Conservation (phyloP, 2,797 vertebrate genomes). For the Lithobates pipiens region DNA sequence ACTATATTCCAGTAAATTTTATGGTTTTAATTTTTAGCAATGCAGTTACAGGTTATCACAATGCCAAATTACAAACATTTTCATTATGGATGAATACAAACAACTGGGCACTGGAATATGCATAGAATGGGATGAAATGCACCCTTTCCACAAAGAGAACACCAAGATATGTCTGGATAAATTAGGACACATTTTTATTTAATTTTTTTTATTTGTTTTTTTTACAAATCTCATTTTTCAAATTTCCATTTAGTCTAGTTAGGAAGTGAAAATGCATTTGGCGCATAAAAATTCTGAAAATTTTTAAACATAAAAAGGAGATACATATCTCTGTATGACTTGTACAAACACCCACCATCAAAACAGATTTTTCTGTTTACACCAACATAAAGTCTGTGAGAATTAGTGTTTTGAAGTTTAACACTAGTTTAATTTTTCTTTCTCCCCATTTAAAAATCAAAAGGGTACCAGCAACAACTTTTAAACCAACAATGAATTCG, state of each 20-base stretch:
- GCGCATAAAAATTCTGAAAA: constrained; percentile 78
- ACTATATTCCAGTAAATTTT: background rate
- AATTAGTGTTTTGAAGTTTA: constrained; percentile 38
- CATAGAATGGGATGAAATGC: constrained; percentile 68
- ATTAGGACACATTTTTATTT: constrained; percentile 77
- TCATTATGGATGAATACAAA: constrained; percentile 82
- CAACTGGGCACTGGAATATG: constrained; percentile 75
- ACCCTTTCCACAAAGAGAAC: constrained; percentile 72
- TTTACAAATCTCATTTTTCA: constrained; percentile 21
- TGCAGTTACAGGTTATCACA: constrained; percentile 88
- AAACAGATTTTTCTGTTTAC: constrained; percentile 50
- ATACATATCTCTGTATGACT: constrained; percentile 73
- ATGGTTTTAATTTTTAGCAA: constrained; percentile 73
- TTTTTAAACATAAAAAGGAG: constrained; percentile 74
- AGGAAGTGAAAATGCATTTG: constrained; percentile 27
- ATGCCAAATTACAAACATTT: constrained; percentile 86
- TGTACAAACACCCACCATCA: constrained; percentile 68
- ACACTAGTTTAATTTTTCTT: background rate
- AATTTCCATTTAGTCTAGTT: constrained; percentile 7
- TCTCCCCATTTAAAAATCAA: background rate
- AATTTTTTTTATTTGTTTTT: constrained; percentile 61
- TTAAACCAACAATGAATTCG: constrained; percentile 78
- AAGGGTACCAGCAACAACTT: constrained; percentile 74
- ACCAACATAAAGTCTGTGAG: constrained; percentile 76
- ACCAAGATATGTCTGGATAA: constrained; percentile 72